Evolutionary conservation across 2,888 invertebrate species (phyloP).

Genomic region (Parnassius orleans): DNA sequence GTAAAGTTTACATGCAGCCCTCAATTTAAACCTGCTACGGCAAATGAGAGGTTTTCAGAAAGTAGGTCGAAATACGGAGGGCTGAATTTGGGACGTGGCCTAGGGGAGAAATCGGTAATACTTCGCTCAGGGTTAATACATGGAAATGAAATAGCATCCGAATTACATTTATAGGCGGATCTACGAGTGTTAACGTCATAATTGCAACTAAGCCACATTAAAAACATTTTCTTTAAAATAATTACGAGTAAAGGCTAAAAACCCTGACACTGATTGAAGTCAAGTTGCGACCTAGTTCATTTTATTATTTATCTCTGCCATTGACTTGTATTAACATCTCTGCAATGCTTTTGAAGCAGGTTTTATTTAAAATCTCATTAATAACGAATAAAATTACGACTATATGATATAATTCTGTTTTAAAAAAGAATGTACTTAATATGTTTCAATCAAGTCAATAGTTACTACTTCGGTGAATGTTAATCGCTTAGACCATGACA

Average conservation of each 20-base stretch:
- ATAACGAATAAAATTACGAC: no score
- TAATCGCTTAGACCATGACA: no score
- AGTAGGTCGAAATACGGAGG: constrained; percentile 73
- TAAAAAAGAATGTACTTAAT: no score
- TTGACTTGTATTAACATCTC: no score
- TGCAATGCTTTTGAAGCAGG: constrained; percentile 9
- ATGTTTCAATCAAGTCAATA: no score
- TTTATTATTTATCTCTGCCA: not conserved
- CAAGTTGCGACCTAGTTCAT: constrained; percentile 18
- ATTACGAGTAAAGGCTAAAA: constrained; percentile 6
- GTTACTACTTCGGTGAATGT: no score
- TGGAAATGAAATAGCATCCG: constrained; percentile 9
- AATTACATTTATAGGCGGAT: constrained; percentile 6
- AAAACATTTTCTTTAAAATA: not conserved
- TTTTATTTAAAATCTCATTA: not conserved
- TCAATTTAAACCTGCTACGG: constrained; percentile 69
- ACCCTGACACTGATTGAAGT: constrained; percentile 17
- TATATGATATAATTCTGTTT: no score
- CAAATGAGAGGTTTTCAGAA: constrained; percentile 68
- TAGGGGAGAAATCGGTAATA: constrained; percentile 45
- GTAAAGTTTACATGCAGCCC: constrained; percentile 68
- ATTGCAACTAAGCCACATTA: constrained; percentile 3
- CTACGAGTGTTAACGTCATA: constrained; percentile 2
- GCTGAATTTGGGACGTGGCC: constrained; percentile 73
- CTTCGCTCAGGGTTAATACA: constrained; percentile 10